Conservation (phyloP, 64 coral and sea anemone species). For the Stichodactyla mertensii region DNA sequence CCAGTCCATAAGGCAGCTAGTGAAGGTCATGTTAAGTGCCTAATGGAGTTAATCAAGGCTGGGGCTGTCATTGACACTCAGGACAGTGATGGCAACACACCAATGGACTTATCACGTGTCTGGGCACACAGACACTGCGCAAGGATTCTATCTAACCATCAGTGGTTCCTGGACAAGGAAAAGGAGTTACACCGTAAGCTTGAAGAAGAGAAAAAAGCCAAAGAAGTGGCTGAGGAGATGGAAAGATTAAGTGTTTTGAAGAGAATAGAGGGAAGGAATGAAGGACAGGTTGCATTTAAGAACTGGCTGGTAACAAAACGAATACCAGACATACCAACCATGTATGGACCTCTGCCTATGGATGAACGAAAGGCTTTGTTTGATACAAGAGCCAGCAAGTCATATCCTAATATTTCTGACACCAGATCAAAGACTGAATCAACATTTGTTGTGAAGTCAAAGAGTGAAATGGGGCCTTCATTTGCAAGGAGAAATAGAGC, state of each 20-base stretch:
- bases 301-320: conserved; percentile 56
- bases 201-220: conserved; percentile 54
- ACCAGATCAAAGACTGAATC: conserved; percentile 17
- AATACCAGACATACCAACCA: conserved; percentile 61
- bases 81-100: conserved; percentile 69
- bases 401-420: conserved; percentile 4
- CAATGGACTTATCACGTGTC: conserved; percentile 80
- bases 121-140: conserved; percentile 88
- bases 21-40: conserved; percentile 84
- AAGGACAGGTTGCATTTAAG: conserved; percentile 65
- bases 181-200: conserved; percentile 61
- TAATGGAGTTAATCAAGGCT: conserved; percentile 67
- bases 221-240: conserved; percentile 50
- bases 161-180: conserved; percentile 93
- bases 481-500: neutral
- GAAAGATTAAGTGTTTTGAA: conserved; percentile 49
- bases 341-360: conserved; percentile 64
- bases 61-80: conserved; percentile 54
- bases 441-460: conserved; percentile 45
- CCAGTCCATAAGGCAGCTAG: conserved; percentile 86
- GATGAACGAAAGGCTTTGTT: conserved; percentile 51
- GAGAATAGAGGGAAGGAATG: conserved; percentile 58
- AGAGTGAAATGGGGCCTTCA: conserved; percentile 25
- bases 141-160: conserved; percentile 63
- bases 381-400: conserved; percentile 29